Conservation (phyloP, 2,888 invertebrate species). For the Eumerus sabulonum region DNA sequence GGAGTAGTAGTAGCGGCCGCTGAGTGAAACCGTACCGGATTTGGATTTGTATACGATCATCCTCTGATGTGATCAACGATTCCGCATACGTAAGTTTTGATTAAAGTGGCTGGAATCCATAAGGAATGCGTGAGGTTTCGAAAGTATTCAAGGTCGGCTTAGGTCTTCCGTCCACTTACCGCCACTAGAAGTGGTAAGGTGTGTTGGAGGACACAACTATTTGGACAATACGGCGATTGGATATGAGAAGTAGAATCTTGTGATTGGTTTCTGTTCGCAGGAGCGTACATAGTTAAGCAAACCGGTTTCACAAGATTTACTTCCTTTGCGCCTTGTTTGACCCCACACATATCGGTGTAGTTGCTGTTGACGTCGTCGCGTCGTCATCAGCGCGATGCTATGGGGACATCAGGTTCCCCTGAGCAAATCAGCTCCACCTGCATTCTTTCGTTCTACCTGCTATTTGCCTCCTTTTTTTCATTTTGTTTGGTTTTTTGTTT, state of each 20-base stretch:
- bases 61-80: slow-evolving; percentile 22
- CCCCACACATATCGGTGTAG: slow-evolving; percentile 6
- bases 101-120: not conserved
- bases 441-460: slow-evolving; percentile 34
- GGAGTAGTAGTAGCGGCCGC: slow-evolving; percentile 22
- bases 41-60: not conserved
- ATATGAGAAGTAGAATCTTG: not conserved
- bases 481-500: too few relatives aligned
- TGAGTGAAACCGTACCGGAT: slow-evolving; percentile 13
- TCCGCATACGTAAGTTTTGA: slow-evolving; percentile 28
- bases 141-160: slow-evolving; percentile 35
- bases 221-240: too few relatives aligned
- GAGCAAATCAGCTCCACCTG: slow-evolving; percentile 34
- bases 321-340: slow-evolving; percentile 40
- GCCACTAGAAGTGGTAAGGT: slow-evolving; percentile 13
- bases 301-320: slow-evolving; percentile 61
- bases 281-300: slow-evolving; percentile 27
- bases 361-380: too few relatives aligned
- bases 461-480: too few relatives aligned
- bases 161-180: not conserved
- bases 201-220: slow-evolving; percentile 13
- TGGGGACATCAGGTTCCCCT: slow-evolving; percentile 14
- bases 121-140: too few relatives aligned
- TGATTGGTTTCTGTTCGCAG: not conserved
- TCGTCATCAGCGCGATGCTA: not conserved